These are phyloP conservation scores for Balanococcus diminutus DNA, from an alignment of 2,888 invertebrate species.

Conservation along the genomic window DNA sequence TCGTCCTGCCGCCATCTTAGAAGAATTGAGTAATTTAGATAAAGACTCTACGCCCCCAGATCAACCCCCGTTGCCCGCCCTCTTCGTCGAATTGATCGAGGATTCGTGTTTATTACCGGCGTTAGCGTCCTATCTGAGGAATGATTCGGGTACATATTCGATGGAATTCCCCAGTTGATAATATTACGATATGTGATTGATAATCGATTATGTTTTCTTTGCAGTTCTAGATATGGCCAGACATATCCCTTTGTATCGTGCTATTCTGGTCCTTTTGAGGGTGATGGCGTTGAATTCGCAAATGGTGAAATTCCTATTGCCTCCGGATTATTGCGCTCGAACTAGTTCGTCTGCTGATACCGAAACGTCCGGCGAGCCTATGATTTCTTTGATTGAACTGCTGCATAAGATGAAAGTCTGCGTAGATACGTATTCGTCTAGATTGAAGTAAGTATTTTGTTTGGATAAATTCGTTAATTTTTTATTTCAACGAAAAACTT, in stretches of 20 bases:
- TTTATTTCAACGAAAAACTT: no score
- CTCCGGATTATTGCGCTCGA: slow-evolving; percentile 61
- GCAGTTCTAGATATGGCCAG: slow-evolving; percentile 95
- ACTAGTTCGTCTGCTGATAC: slow-evolving; percentile 57
- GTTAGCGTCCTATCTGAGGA: slow-evolving; percentile 86
- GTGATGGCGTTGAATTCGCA: slow-evolving; percentile 71
- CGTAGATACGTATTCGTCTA: slow-evolving; percentile 88
- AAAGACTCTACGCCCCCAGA: slow-evolving; percentile 61
- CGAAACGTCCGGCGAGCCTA: slow-evolving; percentile 60
- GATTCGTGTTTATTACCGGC: slow-evolving; percentile 86
- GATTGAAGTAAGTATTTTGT: slow-evolving; percentile 73
- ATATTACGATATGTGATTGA: no score
- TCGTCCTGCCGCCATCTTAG: slow-evolving; percentile 54
- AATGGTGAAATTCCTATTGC: slow-evolving; percentile 70
- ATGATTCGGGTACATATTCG: slow-evolving; percentile 81
- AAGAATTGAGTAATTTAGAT: slow-evolving; percentile 36
- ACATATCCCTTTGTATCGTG: slow-evolving; percentile 90
- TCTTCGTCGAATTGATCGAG: slow-evolving; percentile 77
- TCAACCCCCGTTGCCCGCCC: slow-evolving; percentile 69
- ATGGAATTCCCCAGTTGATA: no score
- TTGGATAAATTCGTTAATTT: no score
- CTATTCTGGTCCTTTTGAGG: slow-evolving; percentile 80
- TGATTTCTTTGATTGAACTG: slow-evolving; percentile 75
- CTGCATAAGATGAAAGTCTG: slow-evolving; percentile 87
- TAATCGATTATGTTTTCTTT: slow-evolving; percentile 55